Conservation (phyloP, 92 coral and sea anemone species). For the Pocillopora meandrina region DNA sequence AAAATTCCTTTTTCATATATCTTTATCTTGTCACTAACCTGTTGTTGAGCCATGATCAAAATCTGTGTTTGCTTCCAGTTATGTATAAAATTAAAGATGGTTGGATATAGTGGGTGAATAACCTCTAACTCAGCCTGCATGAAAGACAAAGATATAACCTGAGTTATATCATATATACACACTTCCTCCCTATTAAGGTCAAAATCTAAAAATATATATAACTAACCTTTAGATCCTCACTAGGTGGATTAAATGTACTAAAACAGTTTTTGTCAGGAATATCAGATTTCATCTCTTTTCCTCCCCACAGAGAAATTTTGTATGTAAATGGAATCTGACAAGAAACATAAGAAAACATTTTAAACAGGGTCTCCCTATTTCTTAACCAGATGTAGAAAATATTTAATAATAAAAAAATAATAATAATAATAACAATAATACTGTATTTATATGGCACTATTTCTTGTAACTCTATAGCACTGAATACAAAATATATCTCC, state of each 20-base stretch:
- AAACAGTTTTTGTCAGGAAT: conserved; percentile 38
- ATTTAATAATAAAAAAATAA: no score
- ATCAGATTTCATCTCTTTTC: conserved; percentile 10
- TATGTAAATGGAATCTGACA: conserved; percentile 54
- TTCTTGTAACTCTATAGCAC: no score
- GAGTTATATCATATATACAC: not conserved
- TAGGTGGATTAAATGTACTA: conserved; percentile 47
- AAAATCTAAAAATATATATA: not conserved
- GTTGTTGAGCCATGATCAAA: conserved; percentile 6
- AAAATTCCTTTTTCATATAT: not conserved
- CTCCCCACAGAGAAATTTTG: conserved; percentile 55
- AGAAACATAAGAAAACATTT: not conserved
- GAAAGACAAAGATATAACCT: not conserved
- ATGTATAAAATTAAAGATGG: conserved; percentile 51
- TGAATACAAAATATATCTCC: no score
- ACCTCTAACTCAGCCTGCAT: conserved; percentile 46
- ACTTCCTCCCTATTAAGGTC: not conserved
- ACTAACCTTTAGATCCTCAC: conserved; percentile 52
- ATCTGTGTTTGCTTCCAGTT: conserved; percentile 53
- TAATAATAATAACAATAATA: no score
- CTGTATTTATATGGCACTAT: no score
- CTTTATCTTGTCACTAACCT: conserved; percentile 24
- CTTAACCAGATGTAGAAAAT: not conserved
- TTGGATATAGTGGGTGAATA: conserved; percentile 56
- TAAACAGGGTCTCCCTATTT: not conserved